These are phyloP conservation scores for Andrena hattorfiana DNA, from an alignment of 2,888 invertebrate species.

Conservation along the genomic window DNA sequence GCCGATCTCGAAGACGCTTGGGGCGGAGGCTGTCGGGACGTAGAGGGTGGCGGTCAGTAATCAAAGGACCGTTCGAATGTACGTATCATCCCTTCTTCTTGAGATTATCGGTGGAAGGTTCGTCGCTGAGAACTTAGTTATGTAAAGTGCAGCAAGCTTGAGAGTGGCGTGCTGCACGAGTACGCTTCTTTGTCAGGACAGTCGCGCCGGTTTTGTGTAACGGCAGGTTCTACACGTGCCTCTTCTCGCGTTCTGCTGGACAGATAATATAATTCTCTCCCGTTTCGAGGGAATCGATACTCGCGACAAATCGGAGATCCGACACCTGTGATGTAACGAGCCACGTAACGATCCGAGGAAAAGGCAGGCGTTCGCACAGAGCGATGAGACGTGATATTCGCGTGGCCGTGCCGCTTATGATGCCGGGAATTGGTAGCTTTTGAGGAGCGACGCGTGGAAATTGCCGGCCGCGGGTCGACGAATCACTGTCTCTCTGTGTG, in stretches of 20 bases:
- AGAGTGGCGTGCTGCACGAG: too few relatives aligned
- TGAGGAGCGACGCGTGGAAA: not conserved
- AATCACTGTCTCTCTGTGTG: constrained; percentile 26
- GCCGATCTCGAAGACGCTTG: constrained; percentile 60
- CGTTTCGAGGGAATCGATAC: not conserved
- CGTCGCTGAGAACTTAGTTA: too few relatives aligned
- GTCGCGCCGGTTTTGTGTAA: too few relatives aligned
- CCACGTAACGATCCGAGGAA: constrained; percentile 10
- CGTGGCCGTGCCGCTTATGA: not conserved
- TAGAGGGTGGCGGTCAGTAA: constrained; percentile 23
- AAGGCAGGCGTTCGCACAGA: not conserved
- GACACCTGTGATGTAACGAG: constrained; percentile 22
- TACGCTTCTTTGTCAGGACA: too few relatives aligned
- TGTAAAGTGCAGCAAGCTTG: too few relatives aligned
- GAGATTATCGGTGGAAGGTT: too few relatives aligned
- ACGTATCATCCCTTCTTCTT: too few relatives aligned
- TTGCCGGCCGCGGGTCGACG: constrained; percentile 10
- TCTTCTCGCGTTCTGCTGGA: not conserved
- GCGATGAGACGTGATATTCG: not conserved
- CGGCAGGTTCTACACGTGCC: too few relatives aligned
- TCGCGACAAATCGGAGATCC: constrained; percentile 1
- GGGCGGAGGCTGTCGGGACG: constrained; percentile 28
- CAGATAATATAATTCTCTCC: constrained; percentile 1
- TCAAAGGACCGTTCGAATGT: not conserved
- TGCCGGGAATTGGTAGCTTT: not conserved